Conservation (phyloP, 2,888 invertebrate species). For the Philonicus albiceps region DNA sequence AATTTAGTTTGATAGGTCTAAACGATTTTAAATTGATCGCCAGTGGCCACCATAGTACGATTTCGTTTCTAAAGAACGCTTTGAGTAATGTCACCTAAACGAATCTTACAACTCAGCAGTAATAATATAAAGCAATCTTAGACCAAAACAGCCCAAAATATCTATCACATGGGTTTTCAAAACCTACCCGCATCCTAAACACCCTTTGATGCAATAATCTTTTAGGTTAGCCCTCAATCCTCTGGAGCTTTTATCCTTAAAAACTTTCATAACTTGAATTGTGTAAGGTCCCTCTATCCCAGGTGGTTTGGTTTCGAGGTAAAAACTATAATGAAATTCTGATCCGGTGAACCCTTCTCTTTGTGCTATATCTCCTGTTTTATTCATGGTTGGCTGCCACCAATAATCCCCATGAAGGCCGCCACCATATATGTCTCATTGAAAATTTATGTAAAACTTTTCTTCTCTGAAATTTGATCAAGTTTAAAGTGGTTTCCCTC, state of each 20-base stretch:
- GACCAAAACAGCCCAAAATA: not conserved
- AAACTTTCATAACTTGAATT: conserved; percentile 16
- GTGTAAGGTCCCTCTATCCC: conserved; percentile 2
- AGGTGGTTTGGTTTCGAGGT: conserved; percentile 7
- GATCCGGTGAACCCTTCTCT: conserved; percentile 23
- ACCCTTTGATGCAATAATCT: conserved; percentile 2
- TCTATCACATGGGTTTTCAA: not conserved
- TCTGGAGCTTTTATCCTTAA: conserved; percentile 6
- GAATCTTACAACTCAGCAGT: not conserved
- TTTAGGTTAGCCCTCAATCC: not conserved
- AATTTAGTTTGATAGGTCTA: not conserved
- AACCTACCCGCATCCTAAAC: not conserved
- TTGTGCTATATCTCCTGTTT: conserved; percentile 8
- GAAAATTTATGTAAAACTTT: conserved; percentile 26
- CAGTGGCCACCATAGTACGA: not conserved
- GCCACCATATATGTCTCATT: conserved; percentile 5
- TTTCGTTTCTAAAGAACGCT: not conserved
- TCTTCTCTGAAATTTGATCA: not conserved
- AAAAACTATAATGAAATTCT: conserved; percentile 29
- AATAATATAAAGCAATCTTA: not conserved
- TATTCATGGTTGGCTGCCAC: conserved; percentile 1
- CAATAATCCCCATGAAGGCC: not conserved
- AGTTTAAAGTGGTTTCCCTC: not conserved
- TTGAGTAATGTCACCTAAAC: not conserved
- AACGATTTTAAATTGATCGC: not conserved